These are phyloP conservation scores for Neolamprologus sp. DNA, from an alignment of 2,113 vertebrate genomes.

Conservation along the genomic window DNA sequence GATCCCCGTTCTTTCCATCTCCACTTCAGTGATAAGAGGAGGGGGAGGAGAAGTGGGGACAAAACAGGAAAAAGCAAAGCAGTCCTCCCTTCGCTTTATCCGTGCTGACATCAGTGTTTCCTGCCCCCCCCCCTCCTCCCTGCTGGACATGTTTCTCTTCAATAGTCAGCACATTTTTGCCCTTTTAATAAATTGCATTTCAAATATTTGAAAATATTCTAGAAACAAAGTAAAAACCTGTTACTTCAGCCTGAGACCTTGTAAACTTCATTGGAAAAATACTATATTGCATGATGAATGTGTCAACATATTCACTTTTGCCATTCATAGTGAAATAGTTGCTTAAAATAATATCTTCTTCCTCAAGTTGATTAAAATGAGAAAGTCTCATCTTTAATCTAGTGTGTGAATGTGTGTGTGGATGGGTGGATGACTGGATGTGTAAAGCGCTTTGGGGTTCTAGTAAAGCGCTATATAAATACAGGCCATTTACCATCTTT, in stretches of 20 bases:
- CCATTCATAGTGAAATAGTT: neutral
- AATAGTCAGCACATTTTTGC: neutral
- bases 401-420: neutral
- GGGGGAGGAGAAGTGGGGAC: neutral
- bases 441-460: neutral
- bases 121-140: slow-evolving; percentile 39
- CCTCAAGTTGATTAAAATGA: neutral
- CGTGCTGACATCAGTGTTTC: slow-evolving; percentile 50
- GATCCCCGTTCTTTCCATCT: neutral
- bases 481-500: neutral
- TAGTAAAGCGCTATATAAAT: neutral
- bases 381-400: neutral
- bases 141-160: slow-evolving; percentile 5
- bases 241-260: neutral
- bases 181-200: neutral
- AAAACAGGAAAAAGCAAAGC: slow-evolving; percentile 39
- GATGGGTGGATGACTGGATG: neutral
- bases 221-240: neutral
- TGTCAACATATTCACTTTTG: neutral
- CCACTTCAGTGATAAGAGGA: slow-evolving; percentile 2
- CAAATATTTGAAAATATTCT: neutral
- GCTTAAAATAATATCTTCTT: neutral
- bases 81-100: slow-evolving; percentile 26
- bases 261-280: neutral
- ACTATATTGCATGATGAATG: neutral